phyloP scores from a whole-genome alignment of 92 coral and sea anemone species.

The Phymanthus crucifer region DNA sequence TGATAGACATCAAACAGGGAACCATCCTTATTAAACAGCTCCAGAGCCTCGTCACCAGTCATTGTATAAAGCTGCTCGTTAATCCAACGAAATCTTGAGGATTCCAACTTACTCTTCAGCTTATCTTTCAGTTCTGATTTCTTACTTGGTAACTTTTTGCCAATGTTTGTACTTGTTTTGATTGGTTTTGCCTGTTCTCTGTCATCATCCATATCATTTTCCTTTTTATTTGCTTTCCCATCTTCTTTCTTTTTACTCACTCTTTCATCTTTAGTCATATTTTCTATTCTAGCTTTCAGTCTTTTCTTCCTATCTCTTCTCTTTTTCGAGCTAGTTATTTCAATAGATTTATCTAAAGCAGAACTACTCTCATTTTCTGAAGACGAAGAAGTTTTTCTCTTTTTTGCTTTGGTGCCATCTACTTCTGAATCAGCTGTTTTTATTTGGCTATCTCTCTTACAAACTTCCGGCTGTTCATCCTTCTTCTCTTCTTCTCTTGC shows the following conservation, averaged over 20 bases:
- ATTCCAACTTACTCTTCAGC: constrained; percentile 78
- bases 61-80: constrained; percentile 89
- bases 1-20: constrained; percentile 87
- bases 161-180: neutral
- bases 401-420: neutral
- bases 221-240: constrained; percentile 1
- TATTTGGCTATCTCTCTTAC: neutral
- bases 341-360: constrained; percentile 12
- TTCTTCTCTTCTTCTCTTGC: neutral
- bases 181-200: neutral
- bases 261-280: constrained; percentile 26
- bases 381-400: neutral
- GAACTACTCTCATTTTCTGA: neutral
- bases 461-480: neutral
- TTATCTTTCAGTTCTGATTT: constrained; percentile 67
- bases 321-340: constrained; percentile 21
- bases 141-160: neutral
- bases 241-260: constrained; percentile 16
- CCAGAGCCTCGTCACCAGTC: constrained; percentile 73
- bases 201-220: neutral
- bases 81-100: constrained; percentile 94
- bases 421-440: neutral
- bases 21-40: constrained; percentile 69
- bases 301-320: constrained; percentile 34
- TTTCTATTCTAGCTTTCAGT: neutral